Base-by-base conservation (phyloP, 2,888 invertebrate species). In the Macaria liturata region DNA sequence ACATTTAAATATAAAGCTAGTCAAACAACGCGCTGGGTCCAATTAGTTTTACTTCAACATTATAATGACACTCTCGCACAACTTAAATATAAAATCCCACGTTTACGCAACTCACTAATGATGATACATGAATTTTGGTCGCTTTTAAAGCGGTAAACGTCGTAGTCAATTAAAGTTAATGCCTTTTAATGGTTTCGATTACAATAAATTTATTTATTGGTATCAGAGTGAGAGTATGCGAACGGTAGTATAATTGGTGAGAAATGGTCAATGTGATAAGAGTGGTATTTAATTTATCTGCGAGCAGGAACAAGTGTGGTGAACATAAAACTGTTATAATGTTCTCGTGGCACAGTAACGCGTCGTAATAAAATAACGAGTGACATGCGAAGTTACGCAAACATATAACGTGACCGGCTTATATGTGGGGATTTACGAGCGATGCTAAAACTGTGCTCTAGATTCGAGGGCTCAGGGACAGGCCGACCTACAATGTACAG, bases 381-480 rank as follows among this genome's bases (percentile, higher is more conserved):
- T 55, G 69, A 71, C 69, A 72, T 69, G 70, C 68, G 66, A 64
- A 62, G 72, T 74, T 76, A 69, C 64, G 74, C 71, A 72, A 74
- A 71, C 72, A 67, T 70, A 73, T 68, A 69, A 63, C 68, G 67
- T 59, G 61, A 67, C 68, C 64, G 58, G 62, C 66, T 59, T 57
- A 62, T 64, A 59, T 64, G 49, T 59, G 46, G 54, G 64, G 66
- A 66, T 71, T 78, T 72, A 71, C 66, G 74, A 75, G 62, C 69
- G 74, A 58, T 61, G 64, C 67, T 68, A 58, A 68, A 73, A 57
- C 62, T 69, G 61, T 64, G 68, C 62, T 69, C 70, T 56, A 69
- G 63, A 74, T 73, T 64, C 52, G 54, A 46, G 51, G 50, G 4
- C 30, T 42, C 6, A 43, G 7, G 42, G 7, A 59, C 50, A 30